These are phyloP conservation scores for Thaleichthys pacificus DNA, from an alignment of 2,797 vertebrate species.

Conservation along the genomic window DNA sequence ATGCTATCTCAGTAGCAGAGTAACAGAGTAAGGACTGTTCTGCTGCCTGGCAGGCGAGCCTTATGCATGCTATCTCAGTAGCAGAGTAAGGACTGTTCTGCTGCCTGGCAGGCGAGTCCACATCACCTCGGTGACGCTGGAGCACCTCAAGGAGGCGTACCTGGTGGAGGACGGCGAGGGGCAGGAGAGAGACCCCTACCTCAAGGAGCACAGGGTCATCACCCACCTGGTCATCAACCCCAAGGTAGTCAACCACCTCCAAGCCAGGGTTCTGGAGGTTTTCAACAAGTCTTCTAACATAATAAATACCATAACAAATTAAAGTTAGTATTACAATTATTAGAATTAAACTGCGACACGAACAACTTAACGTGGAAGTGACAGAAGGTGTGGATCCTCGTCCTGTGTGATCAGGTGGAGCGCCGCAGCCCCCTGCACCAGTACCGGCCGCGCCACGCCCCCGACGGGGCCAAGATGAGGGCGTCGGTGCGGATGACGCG, in stretches of 20 bases:
- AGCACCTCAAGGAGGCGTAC: constrained; percentile 92
- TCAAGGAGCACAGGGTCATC: constrained; percentile 91
- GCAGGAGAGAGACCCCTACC: constrained; percentile 88
- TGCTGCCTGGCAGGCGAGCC: no score
- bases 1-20: no score
- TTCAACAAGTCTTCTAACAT: no score
- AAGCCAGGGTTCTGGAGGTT: no score
- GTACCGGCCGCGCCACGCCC: constrained; percentile 81
- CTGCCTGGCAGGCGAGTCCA: constrained; percentile 85
- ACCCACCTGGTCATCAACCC: constrained; percentile 97
- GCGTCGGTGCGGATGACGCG: constrained; percentile 96
- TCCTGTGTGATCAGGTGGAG: no score
- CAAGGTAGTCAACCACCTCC: constrained; percentile 73
- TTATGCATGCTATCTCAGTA: background rate
- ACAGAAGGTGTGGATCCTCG: constrained; percentile 55
- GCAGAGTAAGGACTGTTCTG: no score
- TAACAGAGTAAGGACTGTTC: no score
- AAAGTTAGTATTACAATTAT: no score
- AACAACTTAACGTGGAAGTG: constrained; percentile 71
- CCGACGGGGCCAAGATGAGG: constrained; percentile 92
- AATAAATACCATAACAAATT: no score
- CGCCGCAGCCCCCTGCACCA: constrained; percentile 84
- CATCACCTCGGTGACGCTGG: constrained; percentile 93
- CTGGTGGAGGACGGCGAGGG: constrained; percentile 93
- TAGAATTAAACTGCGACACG: no score